These are phyloP conservation scores for Talpa occidentalis DNA, from an alignment of 2,113 vertebrate species.

Conservation along the genomic window DNA sequence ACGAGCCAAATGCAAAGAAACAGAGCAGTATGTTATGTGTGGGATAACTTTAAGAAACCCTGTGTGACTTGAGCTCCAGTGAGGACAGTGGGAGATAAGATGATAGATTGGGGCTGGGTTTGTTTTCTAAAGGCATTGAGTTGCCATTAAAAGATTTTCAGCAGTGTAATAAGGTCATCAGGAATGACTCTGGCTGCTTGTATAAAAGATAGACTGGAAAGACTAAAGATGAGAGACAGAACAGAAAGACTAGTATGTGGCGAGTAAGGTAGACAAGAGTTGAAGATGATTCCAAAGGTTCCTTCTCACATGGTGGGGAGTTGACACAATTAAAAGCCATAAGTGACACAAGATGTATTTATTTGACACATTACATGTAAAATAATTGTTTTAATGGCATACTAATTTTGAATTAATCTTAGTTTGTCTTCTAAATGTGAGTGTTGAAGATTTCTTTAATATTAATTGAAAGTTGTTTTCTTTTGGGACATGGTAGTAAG, in stretches of 20 bases:
- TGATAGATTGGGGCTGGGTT: background rate
- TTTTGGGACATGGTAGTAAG: slow-evolving; percentile 1
- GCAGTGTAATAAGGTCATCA: background rate
- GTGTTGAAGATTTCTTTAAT: background rate
- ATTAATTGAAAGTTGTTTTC: slow-evolving; percentile 48
- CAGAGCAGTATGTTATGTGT: background rate
- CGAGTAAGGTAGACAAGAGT: background rate
- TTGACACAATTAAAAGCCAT: background rate
- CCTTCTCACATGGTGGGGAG: background rate
- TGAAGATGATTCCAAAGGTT: slow-evolving; percentile 4
- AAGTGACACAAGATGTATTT: background rate
- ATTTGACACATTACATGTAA: background rate
- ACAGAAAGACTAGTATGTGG: slow-evolving; percentile 2
- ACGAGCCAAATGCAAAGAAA: slow-evolving; percentile 19
- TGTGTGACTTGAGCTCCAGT: background rate
- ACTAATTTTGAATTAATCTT: slow-evolving; percentile 49
- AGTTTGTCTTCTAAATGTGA: slow-evolving; percentile 44
- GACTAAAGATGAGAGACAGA: slow-evolving; percentile 46
- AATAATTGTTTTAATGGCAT: slow-evolving; percentile 35
- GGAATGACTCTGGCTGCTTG: slow-evolving; percentile 8
- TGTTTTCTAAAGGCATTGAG: slow-evolving; percentile 6
- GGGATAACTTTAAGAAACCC: background rate
- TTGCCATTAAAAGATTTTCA: slow-evolving; percentile 36
- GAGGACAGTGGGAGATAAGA: background rate
- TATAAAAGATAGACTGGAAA: slow-evolving; percentile 19